Percentiles rank a stretch among this genome's conserved stretches.
Conservation (phyloP, 2,113 vertebrate genomes). For the Dolichotis patagonum region DNA sequence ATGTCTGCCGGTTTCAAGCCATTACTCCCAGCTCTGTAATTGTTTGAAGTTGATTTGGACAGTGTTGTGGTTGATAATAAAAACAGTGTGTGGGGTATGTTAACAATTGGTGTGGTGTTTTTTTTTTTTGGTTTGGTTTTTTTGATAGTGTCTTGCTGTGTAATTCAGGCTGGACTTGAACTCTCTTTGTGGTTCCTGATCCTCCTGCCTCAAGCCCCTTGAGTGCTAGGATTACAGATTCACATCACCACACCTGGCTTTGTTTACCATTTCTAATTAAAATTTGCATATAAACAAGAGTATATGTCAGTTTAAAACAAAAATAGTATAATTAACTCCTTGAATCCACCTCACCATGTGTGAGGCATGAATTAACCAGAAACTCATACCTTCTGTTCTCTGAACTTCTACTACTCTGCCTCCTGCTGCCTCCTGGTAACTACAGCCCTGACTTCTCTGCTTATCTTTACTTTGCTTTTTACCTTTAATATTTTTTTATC, state of each 20-base stretch:
- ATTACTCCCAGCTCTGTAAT: background rate
- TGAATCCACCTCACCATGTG: background rate
- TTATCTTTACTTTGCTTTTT: background rate
- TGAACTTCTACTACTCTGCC: background rate
- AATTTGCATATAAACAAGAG: background rate
- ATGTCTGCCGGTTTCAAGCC: background rate
- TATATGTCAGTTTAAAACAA: conserved; percentile 8
- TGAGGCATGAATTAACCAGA: background rate
- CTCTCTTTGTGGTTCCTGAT: no score
- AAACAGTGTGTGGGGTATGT: background rate
- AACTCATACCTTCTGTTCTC: background rate
- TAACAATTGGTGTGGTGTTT: background rate
- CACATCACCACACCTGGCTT: background rate
- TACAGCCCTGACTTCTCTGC: background rate
- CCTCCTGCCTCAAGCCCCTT: background rate
- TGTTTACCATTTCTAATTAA: background rate
- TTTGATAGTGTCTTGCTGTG: background rate
- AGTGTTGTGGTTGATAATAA: background rate
- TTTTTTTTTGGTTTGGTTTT: background rate
- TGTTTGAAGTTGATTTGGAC: background rate
- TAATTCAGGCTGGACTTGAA: background rate
- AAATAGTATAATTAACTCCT: background rate
- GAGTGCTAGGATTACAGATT: background rate
- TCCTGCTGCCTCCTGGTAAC: background rate
- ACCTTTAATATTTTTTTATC: conserved; percentile 7